Base-by-base conservation (phyloP, 1,140 invertebrate species). In the Bradynema listronoti region DNA sequence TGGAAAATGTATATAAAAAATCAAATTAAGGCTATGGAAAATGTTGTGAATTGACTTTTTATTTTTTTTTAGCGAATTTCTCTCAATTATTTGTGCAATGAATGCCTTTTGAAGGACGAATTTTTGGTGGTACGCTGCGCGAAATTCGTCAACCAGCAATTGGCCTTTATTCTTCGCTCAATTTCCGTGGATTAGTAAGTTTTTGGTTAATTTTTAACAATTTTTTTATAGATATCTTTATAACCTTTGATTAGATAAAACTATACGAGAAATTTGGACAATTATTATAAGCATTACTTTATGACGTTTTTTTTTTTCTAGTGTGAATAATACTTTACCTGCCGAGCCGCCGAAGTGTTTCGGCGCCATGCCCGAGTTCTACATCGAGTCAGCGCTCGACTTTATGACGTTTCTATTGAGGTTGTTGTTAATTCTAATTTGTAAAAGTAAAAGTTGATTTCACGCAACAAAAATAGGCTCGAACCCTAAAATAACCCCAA, bases 301-400 rank as follows among this genome's bases (percentile, higher is more conserved):
- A n/a, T n/a, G n/a, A n/a, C n/a, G n/a, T 27, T 36, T 14, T 7
- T 9, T 1, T 16, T 6, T 2, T 45, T 63, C 46, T 30, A 63
- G 61, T 49, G 29, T 14, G 4, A 50, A 50, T 29, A 27, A 30
- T 3, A 29, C 47, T 29, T 5, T 50, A 4, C 70, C 56, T 9
- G 57, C 82, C 85, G 45, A 83, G 87, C 36, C 87, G 86, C 61
- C 80, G 92, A 19, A 84, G 86, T 69, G 93, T 80, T 95, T 93
- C 78, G 85, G 87, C 19, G 84, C 86, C 0, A 87, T 89, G 2
- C 87, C 88, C 45, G 87, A 88, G 61, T 85, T 87, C 73, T 81
- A 92, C 45, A 66, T 82, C 16, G 79, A 72, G 52, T 62, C 79
- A n/a, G 75, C 74, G 39, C 71, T 76, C 1, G 61, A 73, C 30